phyloP scores from a whole-genome alignment of 2,888 invertebrate species.

The Asteroscopus sphinx region DNA sequence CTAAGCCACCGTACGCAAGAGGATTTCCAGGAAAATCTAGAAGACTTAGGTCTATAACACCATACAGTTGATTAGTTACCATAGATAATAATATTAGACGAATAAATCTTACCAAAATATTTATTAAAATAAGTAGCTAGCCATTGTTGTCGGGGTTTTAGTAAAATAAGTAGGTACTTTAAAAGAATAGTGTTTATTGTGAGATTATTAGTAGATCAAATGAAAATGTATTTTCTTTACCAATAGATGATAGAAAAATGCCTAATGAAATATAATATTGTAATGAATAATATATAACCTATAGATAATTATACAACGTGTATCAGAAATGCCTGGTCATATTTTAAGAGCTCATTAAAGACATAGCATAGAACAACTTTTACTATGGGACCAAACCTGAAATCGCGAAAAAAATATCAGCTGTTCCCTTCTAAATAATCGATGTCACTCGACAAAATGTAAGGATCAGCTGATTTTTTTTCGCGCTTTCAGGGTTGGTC shows the following conservation, averaged over 20 bases:
- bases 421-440: too few species aligned
- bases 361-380: too few species aligned
- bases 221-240: neutral
- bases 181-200: slow-evolving; percentile 1
- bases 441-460: too few species aligned
- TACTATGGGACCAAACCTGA: too few species aligned
- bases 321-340: too few species aligned
- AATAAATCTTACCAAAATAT: slow-evolving; percentile 50
- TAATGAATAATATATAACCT: too few species aligned
- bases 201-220: neutral
- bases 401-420: too few species aligned
- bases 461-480: too few species aligned
- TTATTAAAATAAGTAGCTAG: slow-evolving; percentile 29
- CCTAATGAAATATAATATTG: neutral
- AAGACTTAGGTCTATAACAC: slow-evolving; percentile 74
- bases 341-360: too few species aligned
- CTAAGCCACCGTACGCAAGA: slow-evolving; percentile 95
- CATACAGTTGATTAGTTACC: slow-evolving; percentile 74
- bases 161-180: slow-evolving; percentile 2
- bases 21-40: slow-evolving; percentile 93
- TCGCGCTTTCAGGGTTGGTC: too few species aligned
- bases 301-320: too few species aligned
- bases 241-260: neutral
- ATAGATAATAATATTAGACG: neutral
- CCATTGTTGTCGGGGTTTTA: slow-evolving; percentile 39